A percentile compares a stretch with the other conserved stretches of the same genome.
Conservation (phyloP, 2,113 vertebrate genomes). For the Centropus unirufus region DNA sequence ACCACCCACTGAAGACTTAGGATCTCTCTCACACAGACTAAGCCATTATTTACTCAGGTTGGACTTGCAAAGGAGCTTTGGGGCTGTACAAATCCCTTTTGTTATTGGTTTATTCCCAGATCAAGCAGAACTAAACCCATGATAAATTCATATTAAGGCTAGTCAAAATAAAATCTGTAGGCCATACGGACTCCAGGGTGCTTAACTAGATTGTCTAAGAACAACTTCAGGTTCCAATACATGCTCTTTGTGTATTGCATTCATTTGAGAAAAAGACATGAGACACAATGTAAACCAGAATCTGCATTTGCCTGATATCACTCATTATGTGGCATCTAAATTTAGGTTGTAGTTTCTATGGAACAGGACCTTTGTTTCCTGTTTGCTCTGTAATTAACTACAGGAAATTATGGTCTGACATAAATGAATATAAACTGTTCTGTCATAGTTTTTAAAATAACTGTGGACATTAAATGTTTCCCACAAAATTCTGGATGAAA, state of each 20-base stretch:
- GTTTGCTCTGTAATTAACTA: constrained; percentile 18
- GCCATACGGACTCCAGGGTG: not conserved
- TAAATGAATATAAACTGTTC: not conserved
- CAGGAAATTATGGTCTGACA: not conserved
- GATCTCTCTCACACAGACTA: not conserved
- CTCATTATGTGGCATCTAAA: constrained; percentile 6
- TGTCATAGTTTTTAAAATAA: not conserved
- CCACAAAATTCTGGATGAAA: not conserved
- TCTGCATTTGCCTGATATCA: constrained; percentile 21
- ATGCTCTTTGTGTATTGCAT: not conserved
- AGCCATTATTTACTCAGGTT: not conserved
- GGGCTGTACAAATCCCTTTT: not conserved
- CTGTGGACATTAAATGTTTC: not conserved
- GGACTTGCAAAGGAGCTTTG: not conserved
- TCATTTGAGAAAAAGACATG: not conserved
- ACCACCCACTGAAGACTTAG: not conserved
- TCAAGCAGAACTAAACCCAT: not conserved
- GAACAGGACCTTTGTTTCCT: constrained; percentile 13
- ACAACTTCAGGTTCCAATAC: not conserved
- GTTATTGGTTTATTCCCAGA: not conserved
- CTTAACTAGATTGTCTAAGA: not conserved
- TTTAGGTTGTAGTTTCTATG: constrained; percentile 28
- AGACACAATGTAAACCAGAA: not conserved
- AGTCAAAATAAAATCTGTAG: not conserved
- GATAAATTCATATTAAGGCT: not conserved